These are phyloP conservation scores for Lepisosteus osseus DNA, from an alignment of 2,113 vertebrate genomes.

Conservation along the genomic window DNA sequence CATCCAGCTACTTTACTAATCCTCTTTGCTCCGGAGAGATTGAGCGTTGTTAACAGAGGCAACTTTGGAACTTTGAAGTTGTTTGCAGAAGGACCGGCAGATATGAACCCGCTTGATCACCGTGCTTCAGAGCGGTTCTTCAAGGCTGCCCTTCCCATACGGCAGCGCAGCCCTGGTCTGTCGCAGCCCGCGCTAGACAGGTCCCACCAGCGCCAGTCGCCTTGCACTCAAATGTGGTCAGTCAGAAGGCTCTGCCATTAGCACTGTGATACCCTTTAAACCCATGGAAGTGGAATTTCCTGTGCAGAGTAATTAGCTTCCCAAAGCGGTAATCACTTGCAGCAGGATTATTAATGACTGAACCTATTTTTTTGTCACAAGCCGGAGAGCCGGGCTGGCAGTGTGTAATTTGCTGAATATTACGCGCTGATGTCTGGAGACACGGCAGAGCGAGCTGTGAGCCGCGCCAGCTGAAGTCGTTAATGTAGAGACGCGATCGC, in stretches of 20 bases:
- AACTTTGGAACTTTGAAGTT: too few relatives aligned
- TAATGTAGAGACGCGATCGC: too few relatives aligned
- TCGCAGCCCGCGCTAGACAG: background rate
- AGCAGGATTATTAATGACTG: conserved; percentile 27
- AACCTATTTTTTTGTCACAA: conserved; percentile 32
- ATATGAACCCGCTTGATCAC: too few relatives aligned
- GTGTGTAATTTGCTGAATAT: conserved; percentile 3
- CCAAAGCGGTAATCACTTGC: conserved; percentile 23
- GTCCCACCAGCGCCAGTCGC: background rate
- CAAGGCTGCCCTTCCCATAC: too few relatives aligned
- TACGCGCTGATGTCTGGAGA: background rate
- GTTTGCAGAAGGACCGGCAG: too few relatives aligned
- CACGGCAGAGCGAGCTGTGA: background rate
- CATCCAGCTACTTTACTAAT: too few relatives aligned
- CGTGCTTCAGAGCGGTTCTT: too few relatives aligned
- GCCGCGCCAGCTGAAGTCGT: too few relatives aligned
- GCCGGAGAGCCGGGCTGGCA: background rate
- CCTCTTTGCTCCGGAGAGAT: too few relatives aligned
- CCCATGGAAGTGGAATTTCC: conserved; percentile 15
- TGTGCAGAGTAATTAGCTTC: conserved; percentile 17
- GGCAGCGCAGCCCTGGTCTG: too few relatives aligned
- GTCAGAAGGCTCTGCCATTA: conserved; percentile 6
- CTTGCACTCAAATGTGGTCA: background rate
- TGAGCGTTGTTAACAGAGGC: too few relatives aligned
- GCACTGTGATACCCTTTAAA: background rate